phyloP scores from a whole-genome alignment of 2,113 vertebrate genomes.

The Elachura formosa region DNA sequence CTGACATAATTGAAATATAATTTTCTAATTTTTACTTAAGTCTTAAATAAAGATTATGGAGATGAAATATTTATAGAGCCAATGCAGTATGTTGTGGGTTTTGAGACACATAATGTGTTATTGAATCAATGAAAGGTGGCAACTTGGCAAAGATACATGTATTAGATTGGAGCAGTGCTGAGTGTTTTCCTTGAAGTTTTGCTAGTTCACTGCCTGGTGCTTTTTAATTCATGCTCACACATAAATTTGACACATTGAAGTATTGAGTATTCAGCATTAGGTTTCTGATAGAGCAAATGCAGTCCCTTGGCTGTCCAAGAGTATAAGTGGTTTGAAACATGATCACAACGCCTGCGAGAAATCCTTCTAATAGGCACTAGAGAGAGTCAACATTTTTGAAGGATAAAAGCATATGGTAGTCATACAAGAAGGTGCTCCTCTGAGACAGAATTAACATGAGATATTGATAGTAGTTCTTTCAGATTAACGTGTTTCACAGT shows the following conservation, averaged over 20 bases:
- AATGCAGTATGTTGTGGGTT: background rate
- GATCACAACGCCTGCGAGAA: constrained; percentile 25
- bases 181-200: constrained; percentile 33
- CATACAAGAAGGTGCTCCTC: constrained; percentile 23
- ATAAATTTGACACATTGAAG: constrained; percentile 27
- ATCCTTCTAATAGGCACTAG: constrained; percentile 30
- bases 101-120: background rate
- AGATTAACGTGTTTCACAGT: constrained; percentile 15
- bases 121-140: background rate
- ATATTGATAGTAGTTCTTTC: constrained; percentile 41
- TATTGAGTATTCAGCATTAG: constrained; percentile 50
- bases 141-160: background rate
- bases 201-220: constrained; percentile 6
- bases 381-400: constrained; percentile 29
- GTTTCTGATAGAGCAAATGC: constrained; percentile 43
- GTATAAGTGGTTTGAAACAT: constrained; percentile 50
- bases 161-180: background rate
- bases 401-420: constrained; percentile 54
- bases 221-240: constrained; percentile 44
- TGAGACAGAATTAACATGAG: constrained; percentile 52
- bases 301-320: constrained; percentile 59
- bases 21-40: background rate
- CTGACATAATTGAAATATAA: background rate
- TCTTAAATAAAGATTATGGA: background rate
- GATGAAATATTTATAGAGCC: background rate